A percentile compares a stretch with the other conserved stretches of the same genome.
These are phyloP conservation scores for Rhabditophanes sp. DNA, from an alignment of 2,888 invertebrate species.

Conservation along the genomic window DNA sequence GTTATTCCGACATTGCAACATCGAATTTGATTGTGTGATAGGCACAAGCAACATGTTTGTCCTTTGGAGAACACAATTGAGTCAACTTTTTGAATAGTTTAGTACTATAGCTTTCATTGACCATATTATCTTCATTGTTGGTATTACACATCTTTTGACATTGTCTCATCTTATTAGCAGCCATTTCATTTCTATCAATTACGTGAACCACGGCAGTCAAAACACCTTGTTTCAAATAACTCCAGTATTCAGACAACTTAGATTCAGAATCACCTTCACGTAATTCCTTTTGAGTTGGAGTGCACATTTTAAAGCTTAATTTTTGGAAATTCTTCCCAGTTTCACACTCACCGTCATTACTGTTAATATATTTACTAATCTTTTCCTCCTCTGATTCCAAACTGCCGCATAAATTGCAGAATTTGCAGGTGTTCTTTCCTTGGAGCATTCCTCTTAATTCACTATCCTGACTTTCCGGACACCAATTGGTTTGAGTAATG, in stretches of 20 bases:
- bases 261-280: slow-evolving; percentile 18
- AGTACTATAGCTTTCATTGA: slow-evolving; percentile 9
- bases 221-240: slow-evolving; percentile 33
- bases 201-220: slow-evolving; percentile 31
- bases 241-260: slow-evolving; percentile 29
- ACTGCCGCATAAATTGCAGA: slow-evolving; percentile 29
- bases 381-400: slow-evolving; percentile 17
- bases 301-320: slow-evolving; percentile 20
- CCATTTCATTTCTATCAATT: slow-evolving; percentile 19
- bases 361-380: too few species aligned
- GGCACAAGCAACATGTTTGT: slow-evolving; percentile 30
- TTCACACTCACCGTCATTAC: slow-evolving; percentile 18
- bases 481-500: slow-evolving; percentile 23
- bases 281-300: slow-evolving; percentile 17
- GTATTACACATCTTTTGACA: slow-evolving; percentile 25
- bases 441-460: slow-evolving; percentile 5
- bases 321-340: slow-evolving; percentile 6
- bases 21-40: slow-evolving; percentile 36
- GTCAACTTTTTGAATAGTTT: slow-evolving; percentile 26
- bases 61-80: slow-evolving; percentile 23
- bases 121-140: slow-evolving; percentile 6
- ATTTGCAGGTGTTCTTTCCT: slow-evolving; percentile 10
- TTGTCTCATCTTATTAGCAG: slow-evolving; percentile 11
- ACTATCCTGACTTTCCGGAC: slow-evolving; percentile 18
- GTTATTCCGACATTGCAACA: too few species aligned